Conservation (phyloP, 2,888 invertebrate species). For the Tetanocera ferruginea region DNA sequence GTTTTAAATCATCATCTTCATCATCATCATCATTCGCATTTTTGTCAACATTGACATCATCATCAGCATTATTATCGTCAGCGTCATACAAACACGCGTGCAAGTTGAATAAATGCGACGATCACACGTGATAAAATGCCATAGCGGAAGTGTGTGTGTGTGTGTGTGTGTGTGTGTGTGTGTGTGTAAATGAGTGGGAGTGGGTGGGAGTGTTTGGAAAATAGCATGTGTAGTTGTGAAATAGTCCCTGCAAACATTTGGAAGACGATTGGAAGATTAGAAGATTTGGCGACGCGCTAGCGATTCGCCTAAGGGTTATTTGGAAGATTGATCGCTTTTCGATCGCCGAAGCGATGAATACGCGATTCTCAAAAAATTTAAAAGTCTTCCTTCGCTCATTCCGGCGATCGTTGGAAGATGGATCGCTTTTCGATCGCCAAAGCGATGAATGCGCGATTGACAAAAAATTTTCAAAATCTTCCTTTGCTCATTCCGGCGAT, state of each 20-base stretch:
- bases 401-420: no score
- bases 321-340: no score
- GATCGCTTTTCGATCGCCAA: no score
- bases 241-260: not conserved
- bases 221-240: not conserved
- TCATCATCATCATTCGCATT: not conserved
- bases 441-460: no score
- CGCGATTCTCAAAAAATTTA: no score
- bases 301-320: no score
- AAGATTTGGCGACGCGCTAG: no score
- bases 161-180: not conserved
- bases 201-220: not conserved
- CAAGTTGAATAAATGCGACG: not conserved
- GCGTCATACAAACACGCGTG: not conserved
- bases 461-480: no score
- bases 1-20: not conserved
- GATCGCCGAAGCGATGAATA: no score
- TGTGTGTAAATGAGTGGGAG: not conserved
- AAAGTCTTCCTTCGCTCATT: no score
- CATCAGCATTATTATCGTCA: not conserved
- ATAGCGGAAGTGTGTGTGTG: not conserved
- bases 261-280: no score
- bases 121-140: slow-evolving; percentile 15
- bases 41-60: not conserved
- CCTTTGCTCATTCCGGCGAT: no score